Base-by-base conservation (phyloP, 2,888 invertebrate species). In the Aphelenchoides bicaudatus region DNA sequence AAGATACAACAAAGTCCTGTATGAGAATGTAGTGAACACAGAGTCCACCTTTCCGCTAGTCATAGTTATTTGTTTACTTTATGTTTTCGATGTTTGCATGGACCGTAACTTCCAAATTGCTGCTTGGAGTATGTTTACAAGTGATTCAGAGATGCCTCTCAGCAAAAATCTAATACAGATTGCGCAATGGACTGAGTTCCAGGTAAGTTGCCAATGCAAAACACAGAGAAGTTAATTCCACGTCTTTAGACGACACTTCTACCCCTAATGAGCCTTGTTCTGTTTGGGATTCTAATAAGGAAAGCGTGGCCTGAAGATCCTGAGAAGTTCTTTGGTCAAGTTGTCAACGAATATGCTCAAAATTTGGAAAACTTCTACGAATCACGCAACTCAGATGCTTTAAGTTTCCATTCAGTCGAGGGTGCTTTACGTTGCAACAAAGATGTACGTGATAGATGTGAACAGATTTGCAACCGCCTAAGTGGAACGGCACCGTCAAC, bases 1-100 rank as follows among this genome's bases (percentile, higher is more conserved):
- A 5, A 46, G 54, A 2, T 49, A 28, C 28, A 62, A 62, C 46
- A 25, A 46, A 28, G 21, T 21, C 19, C 43, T 62, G 6, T 39
- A 54, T 50, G 60, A 62, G 39, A 59, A 65, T 38, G 56, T 65
- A 21, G 27, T 50, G 25, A 39, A 50, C 31, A 61, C 60, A 2
- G 65, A 65, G 21, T 38, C 29, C 23, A 59, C 64, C 10, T 56
- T 65, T 28, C 65, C 65, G 13, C 13, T 58, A 6, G 60, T 56
- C n/a, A 43, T 47, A 0, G 21, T 29, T 13, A 30, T 43, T 1
- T 62, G 54, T 25, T 52, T 39, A 13, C 48, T 65, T 21, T 62
- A 62, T 29, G 38, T 62, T 25, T 2, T 37, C 16, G 64, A 50
- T 21, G 51, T 64, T 6, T 23, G 29, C 10, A 23, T 65, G 3